Evolutionary conservation across 2,888 invertebrate species (phyloP).

Genomic region (Scrobipalpa atriplicella): DNA sequence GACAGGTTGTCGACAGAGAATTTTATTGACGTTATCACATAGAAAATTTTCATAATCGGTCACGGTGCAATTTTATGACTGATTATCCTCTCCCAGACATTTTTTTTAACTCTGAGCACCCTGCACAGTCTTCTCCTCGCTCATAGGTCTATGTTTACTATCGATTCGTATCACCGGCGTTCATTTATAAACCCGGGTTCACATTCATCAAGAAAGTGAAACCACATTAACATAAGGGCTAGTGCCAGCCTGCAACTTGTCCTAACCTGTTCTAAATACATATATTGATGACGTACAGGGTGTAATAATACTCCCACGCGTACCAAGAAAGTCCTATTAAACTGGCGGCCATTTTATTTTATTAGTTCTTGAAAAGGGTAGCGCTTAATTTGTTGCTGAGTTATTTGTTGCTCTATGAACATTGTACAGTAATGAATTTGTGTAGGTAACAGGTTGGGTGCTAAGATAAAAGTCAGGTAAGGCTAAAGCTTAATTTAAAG

Average conservation of each 20-base stretch:
- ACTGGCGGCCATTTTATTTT: constrained; percentile 13
- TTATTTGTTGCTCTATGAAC: neutral
- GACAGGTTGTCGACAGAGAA: no score
- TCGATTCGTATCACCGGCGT: constrained; percentile 30
- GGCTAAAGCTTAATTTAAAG: neutral
- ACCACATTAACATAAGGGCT: constrained; percentile 32
- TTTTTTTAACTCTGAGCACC: neutral
- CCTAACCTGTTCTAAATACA: constrained; percentile 13
- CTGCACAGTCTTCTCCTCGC: neutral
- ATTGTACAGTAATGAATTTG: neutral
- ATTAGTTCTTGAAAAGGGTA: constrained; percentile 9
- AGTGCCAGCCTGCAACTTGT: constrained; percentile 20
- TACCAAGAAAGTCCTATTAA: constrained; percentile 4
- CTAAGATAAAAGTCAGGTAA: neutral
- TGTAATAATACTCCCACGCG: constrained; percentile 17
- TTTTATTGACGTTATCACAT: no score
- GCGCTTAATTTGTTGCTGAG: neutral
- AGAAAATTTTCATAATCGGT: neutral
- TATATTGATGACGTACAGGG: constrained; percentile 14
- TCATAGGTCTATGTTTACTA: constrained; percentile 17
- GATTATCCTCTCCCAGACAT: neutral
- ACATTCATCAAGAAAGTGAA: constrained; percentile 35
- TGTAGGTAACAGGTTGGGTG: neutral
- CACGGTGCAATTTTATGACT: neutral
- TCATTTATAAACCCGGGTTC: constrained; percentile 31